phyloP scores from a whole-genome alignment of 2,113 vertebrate species.

The Hyperopisus bebe region DNA sequence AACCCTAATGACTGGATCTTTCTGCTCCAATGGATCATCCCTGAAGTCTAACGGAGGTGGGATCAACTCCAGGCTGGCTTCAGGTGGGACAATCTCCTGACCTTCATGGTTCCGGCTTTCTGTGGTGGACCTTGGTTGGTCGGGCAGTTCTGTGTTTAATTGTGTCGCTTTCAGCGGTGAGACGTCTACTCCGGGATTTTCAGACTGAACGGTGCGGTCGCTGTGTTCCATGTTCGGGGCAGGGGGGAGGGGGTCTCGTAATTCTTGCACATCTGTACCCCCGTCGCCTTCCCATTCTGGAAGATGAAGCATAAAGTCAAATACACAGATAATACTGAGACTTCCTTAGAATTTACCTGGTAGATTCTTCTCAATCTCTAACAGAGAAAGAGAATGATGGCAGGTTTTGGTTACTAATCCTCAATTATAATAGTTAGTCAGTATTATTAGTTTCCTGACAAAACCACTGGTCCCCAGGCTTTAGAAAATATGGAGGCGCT shows the following conservation, averaged over 20 bases:
- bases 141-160: not conserved
- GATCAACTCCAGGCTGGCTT: slow-evolving; percentile 38
- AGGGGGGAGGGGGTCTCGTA: slow-evolving; percentile 26
- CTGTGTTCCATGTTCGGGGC: slow-evolving; percentile 35
- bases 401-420: not conserved
- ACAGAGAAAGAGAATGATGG: not conserved
- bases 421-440: not conserved
- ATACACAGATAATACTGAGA: not conserved
- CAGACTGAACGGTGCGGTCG: slow-evolving; percentile 40
- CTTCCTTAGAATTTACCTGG: not conserved
- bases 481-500: not conserved
- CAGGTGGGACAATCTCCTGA: slow-evolving; percentile 13
- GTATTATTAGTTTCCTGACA: not conserved
- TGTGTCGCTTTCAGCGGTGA: not conserved
- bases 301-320: slow-evolving; percentile 30
- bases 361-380: not conserved
- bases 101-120: not conserved
- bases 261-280: not conserved
- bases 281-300: slow-evolving; percentile 40
- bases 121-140: not conserved
- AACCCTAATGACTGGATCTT: not conserved
- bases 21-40: slow-evolving; percentile 43
- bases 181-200: not conserved
- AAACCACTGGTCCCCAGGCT: not conserved
- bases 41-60: slow-evolving; percentile 65